Evolutionary conservation across 1,140 invertebrate genomes (phyloP).

Genomic region (Cherax quadricarinatus): DNA sequence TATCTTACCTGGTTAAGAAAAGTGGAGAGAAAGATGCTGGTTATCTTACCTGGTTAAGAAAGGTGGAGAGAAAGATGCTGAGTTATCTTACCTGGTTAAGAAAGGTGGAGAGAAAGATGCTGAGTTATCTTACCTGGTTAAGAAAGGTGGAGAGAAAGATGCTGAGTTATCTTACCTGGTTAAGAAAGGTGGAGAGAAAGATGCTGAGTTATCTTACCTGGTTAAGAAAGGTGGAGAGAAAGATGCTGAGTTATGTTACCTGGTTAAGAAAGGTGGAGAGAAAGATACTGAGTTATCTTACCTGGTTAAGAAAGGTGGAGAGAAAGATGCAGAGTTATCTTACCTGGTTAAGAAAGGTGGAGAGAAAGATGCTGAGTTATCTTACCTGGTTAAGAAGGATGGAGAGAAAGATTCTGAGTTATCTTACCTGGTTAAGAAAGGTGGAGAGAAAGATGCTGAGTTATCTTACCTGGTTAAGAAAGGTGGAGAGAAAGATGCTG

Average conservation of each 20-base stretch:
- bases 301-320: conserved; percentile 74
- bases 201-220: conserved; percentile 77
- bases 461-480: conserved; percentile 77
- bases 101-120: too few species aligned
- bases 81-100: conserved; percentile 77
- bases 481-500: too few species aligned
- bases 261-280: conserved; percentile 74
- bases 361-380: too few species aligned
- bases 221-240: too few species aligned
- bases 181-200: conserved; percentile 75
- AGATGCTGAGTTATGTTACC: conserved; percentile 40
- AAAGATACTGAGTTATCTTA: conserved; percentile 77
- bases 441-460: conserved; percentile 77
- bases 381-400: conserved; percentile 74
- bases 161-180: conserved; percentile 77
- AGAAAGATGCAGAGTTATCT: conserved; percentile 77
- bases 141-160: conserved; percentile 75
- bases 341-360: conserved; percentile 74
- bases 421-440: conserved; percentile 75
- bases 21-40: too few species aligned
- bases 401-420: conserved; percentile 77
- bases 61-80: conserved; percentile 76
- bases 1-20: conserved; percentile 75
- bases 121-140: conserved; percentile 73
- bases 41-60: conserved; percentile 73